Percentiles rank a stretch among this genome's conserved stretches.
These are phyloP conservation scores for Pelobates cultripes DNA, from an alignment of 2,797 vertebrate genomes.

Conservation along the genomic window DNA sequence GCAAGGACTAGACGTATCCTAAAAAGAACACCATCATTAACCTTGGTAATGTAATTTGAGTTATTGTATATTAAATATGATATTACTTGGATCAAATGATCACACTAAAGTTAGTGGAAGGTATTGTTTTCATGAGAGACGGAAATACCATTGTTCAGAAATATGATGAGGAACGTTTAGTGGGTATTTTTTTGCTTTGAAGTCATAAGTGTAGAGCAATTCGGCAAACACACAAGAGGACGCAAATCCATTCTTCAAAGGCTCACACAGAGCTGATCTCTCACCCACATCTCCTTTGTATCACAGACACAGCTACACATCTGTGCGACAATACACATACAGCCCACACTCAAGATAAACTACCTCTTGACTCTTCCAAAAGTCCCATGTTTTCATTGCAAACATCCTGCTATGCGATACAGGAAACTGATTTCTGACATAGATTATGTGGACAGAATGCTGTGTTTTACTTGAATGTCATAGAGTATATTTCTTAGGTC, in stretches of 20 bases:
- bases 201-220: slow-evolving; percentile 13
- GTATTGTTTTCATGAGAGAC: background rate
- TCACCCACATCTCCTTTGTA: slow-evolving; percentile 45
- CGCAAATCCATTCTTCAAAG: slow-evolving; percentile 45
- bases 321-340: slow-evolving; percentile 33
- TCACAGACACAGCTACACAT: slow-evolving; percentile 31
- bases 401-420: slow-evolving; percentile 46
- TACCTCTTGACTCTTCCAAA: slow-evolving; percentile 29
- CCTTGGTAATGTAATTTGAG: too few species aligned
- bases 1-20: too few species aligned
- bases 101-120: background rate
- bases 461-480: too few species aligned
- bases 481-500: too few species aligned
- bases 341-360: slow-evolving; percentile 26
- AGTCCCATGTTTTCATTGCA: slow-evolving; percentile 39
- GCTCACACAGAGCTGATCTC: slow-evolving; percentile 41
- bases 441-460: slow-evolving; percentile 14
- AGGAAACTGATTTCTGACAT: slow-evolving; percentile 3
- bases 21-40: too few species aligned
- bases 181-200: slow-evolving; percentile 29
- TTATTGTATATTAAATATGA: too few species aligned
- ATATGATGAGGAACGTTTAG: background rate
- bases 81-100: too few species aligned
- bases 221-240: slow-evolving; percentile 18
- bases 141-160: background rate